These are phyloP conservation scores for Catajapyx aquilonaris DNA, from an alignment of 1,140 invertebrate genomes.

Conservation along the genomic window DNA sequence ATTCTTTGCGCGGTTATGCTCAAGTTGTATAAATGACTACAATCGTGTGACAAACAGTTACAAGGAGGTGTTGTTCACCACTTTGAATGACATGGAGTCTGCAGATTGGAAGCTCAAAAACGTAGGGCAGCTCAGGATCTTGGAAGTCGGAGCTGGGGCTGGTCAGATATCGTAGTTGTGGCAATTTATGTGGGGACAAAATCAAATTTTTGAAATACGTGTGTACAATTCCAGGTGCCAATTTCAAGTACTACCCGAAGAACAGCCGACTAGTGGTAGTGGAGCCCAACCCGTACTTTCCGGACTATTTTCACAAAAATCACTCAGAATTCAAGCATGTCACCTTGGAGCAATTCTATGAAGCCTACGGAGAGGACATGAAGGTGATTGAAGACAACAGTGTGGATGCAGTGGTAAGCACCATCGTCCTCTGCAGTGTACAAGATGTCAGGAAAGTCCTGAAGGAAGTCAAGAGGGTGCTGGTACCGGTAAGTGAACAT, in stretches of 20 bases:
- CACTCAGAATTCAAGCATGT: slow-evolving; percentile 13
- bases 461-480: slow-evolving; percentile 16
- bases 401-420: slow-evolving; percentile 17
- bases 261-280: slow-evolving; percentile 15
- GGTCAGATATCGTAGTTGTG: no score
- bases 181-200: neutral
- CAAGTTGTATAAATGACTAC: neutral
- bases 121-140: neutral
- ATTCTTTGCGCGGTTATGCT: neutral
- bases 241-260: slow-evolving; percentile 17
- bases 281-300: slow-evolving; percentile 16
- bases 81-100: neutral
- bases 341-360: slow-evolving; percentile 13
- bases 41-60: neutral
- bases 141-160: neutral
- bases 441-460: slow-evolving; percentile 12
- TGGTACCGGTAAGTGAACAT: slow-evolving; percentile 17
- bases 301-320: slow-evolving; percentile 12
- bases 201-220: neutral
- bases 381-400: slow-evolving; percentile 11
- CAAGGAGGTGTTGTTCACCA: neutral
- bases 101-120: neutral
- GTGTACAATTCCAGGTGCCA: slow-evolving; percentile 11
- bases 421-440: slow-evolving; percentile 17
- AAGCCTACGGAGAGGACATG: slow-evolving; percentile 14